Evolutionary conservation across 2,888 invertebrate genomes (phyloP).

Genomic region (Lepidocyrtinus sp.): DNA sequence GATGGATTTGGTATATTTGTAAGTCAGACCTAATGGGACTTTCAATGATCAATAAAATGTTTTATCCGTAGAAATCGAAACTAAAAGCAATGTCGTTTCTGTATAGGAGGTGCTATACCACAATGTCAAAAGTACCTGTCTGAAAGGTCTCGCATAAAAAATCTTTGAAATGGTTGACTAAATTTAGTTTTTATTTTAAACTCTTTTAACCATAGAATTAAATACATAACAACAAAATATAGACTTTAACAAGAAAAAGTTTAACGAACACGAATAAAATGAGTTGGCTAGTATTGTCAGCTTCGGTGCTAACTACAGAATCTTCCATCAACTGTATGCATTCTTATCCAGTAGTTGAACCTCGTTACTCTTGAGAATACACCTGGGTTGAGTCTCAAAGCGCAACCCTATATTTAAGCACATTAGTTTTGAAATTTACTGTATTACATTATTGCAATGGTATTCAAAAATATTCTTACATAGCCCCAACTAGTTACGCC

Average conservation of each 20-base stretch:
- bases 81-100: slow-evolving; percentile 7
- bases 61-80: slow-evolving; percentile 8
- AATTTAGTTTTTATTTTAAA: too few species aligned
- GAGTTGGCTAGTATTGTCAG: too few species aligned
- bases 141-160: slow-evolving; percentile 1
- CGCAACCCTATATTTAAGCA: slow-evolving; percentile 48
- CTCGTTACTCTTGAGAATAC: slow-evolving; percentile 62
- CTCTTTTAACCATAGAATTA: not conserved
- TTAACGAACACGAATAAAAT: not conserved
- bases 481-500: slow-evolving; percentile 69
- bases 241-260: not conserved
- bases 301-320: slow-evolving; percentile 41
- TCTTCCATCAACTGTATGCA: slow-evolving; percentile 62
- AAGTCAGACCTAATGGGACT: not conserved
- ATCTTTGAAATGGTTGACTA: too few species aligned
- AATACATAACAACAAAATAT: not conserved
- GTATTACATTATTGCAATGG: too few species aligned
- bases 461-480: too few species aligned
- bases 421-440: slow-evolving; percentile 12
- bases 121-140: not conserved
- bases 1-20: not conserved
- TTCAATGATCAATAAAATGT: too few species aligned
- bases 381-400: slow-evolving; percentile 59
- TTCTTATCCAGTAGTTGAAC: slow-evolving; percentile 54
- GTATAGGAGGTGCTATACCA: not conserved